Conservation (phyloP, 2,797 vertebrate species). For the Enteromius afrohamiltoni region DNA sequence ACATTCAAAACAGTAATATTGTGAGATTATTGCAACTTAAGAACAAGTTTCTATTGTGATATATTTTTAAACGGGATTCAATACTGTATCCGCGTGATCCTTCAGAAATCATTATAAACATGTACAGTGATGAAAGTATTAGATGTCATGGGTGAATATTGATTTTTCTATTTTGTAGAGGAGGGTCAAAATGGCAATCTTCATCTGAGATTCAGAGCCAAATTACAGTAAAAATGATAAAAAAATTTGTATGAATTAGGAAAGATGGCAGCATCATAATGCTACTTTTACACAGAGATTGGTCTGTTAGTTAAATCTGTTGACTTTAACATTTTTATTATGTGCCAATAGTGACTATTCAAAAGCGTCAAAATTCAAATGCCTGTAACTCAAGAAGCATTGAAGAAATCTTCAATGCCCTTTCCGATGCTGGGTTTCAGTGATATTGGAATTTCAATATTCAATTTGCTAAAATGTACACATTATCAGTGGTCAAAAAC, state of each 20-base stretch:
- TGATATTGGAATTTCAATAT: background rate
- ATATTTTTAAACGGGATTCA: background rate
- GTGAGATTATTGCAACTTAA: background rate
- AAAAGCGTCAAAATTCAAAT: too few relatives aligned
- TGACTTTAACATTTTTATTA: background rate
- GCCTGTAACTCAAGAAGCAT: too few relatives aligned
- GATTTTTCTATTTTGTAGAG: too few relatives aligned
- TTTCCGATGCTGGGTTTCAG: background rate
- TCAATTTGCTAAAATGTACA: background rate
- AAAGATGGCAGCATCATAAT: background rate
- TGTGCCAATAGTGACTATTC: background rate
- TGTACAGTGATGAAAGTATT: background rate
- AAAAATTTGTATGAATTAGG: background rate
- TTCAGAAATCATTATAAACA: background rate
- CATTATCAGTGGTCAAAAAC: background rate
- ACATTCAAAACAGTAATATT: background rate
- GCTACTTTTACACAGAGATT: background rate
- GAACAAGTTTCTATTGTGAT: background rate
- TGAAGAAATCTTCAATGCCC: too few relatives aligned
- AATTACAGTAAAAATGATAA: background rate
- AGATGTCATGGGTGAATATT: background rate
- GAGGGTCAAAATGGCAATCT: background rate
- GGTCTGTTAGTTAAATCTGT: too few relatives aligned
- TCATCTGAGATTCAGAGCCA: background rate
- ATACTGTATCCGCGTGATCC: too few relatives aligned